A percentile compares a stretch with the other conserved stretches of the same genome.
Conservation (phyloP, 2,113 vertebrate genomes). For the Oophaga pumilio region DNA sequence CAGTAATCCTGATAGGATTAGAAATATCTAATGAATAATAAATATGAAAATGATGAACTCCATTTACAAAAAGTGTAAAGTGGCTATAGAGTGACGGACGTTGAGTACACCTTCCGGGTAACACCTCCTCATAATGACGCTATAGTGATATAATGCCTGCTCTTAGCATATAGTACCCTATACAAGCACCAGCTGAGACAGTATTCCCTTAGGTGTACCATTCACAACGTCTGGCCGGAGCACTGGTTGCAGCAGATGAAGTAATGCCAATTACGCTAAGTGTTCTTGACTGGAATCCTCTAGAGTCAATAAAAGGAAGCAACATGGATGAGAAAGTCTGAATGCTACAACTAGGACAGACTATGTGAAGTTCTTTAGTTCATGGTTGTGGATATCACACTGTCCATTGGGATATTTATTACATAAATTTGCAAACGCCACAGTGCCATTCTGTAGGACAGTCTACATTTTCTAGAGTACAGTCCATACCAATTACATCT, state of each 20-base stretch:
- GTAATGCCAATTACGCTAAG: slow-evolving; percentile 53
- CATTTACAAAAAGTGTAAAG: background rate
- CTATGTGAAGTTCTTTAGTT: background rate
- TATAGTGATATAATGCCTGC: slow-evolving; percentile 37
- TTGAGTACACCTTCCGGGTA: background rate
- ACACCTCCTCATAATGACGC: slow-evolving; percentile 3
- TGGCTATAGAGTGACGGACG: slow-evolving; percentile 5
- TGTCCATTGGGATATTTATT: background rate
- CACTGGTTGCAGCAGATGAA: slow-evolving; percentile 58
- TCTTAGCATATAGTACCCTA: slow-evolving; percentile 12
- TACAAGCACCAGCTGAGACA: slow-evolving; percentile 60
- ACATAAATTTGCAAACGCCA: background rate
- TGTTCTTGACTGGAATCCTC: slow-evolving; percentile 37
- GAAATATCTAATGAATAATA: background rate
- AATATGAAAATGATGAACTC: background rate
- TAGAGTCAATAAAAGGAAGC: slow-evolving; percentile 39
- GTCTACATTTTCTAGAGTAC: background rate
- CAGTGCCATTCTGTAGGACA: background rate
- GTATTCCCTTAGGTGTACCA: slow-evolving; percentile 43
- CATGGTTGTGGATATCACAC: background rate
- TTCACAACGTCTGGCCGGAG: slow-evolving; percentile 52
- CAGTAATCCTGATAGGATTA: background rate
- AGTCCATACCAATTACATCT: background rate
- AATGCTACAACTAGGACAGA: background rate
- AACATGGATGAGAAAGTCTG: background rate